These are phyloP conservation scores for Miichthys miiuy DNA, from an alignment of 2,797 vertebrate genomes.

Conservation along the genomic window DNA sequence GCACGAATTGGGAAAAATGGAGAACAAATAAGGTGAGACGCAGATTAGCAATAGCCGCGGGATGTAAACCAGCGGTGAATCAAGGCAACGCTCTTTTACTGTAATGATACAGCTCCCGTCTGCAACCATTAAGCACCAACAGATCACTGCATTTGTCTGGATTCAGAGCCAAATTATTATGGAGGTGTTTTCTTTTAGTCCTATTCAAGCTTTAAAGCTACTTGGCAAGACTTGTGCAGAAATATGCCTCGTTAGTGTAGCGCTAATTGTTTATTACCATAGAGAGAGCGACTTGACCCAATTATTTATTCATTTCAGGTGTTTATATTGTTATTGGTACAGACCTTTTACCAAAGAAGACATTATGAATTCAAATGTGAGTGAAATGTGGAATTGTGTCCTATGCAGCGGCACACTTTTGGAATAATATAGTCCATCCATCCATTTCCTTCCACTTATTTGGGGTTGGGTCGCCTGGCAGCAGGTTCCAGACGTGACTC, in stretches of 20 bases:
- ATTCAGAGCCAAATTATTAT: conserved; percentile 5
- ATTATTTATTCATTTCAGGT: background rate
- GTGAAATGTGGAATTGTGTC: background rate
- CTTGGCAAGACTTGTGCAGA: background rate
- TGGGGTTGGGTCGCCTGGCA: too few species aligned
- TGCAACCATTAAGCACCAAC: background rate
- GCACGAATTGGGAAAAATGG: background rate
- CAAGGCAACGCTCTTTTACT: conserved; percentile 6
- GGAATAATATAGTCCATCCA: too few species aligned
- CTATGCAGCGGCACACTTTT: too few species aligned
- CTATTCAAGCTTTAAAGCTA: background rate
- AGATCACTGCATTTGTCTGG: conserved; percentile 4
- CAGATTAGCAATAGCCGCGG: background rate
- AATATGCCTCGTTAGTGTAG: too few species aligned
- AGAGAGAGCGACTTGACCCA: background rate
- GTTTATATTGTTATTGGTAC: too few species aligned
- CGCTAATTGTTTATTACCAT: background rate
- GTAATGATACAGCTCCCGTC: conserved; percentile 9
- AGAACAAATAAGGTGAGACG: background rate
- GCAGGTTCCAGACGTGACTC: too few species aligned
- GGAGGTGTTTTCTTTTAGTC: background rate
- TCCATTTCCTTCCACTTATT: too few species aligned
- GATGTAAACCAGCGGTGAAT: conserved; percentile 19
- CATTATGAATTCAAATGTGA: background rate
- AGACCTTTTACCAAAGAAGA: too few species aligned